Conservation (phyloP, 1,140 invertebrate species). For the Sinonovacula constricta region DNA sequence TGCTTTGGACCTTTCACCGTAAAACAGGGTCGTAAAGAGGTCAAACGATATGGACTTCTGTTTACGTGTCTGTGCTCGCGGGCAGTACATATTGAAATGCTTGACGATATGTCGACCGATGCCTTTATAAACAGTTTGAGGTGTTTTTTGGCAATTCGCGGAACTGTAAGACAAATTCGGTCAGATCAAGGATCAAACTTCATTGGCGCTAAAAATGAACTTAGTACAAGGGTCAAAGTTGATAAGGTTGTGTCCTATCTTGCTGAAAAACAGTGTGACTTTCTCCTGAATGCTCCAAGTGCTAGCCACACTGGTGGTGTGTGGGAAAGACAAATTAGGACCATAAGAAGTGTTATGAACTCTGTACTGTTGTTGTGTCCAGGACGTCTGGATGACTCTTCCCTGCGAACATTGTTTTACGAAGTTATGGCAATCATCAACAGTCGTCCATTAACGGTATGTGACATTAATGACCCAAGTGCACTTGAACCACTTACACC, state of each 20-base stretch:
- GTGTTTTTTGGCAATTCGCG: conserved; percentile 18
- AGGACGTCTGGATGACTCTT: conserved; percentile 45
- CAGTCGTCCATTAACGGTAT: conserved; percentile 34
- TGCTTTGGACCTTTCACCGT: conserved; percentile 25
- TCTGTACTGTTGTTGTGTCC: conserved; percentile 14
- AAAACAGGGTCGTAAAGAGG: conserved; percentile 4
- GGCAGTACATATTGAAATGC: conserved; percentile 57
- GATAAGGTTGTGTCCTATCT: conserved; percentile 17
- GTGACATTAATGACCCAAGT: conserved; percentile 39
- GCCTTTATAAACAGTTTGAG: conserved; percentile 1
- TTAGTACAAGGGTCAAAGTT: neutral
- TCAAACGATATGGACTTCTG: conserved; percentile 1
- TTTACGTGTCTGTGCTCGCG: conserved; percentile 1
- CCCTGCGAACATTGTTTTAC: conserved; percentile 43
- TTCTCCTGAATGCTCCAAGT: conserved; percentile 47
- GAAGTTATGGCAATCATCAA: conserved; percentile 47
- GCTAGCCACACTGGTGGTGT: conserved; percentile 56
- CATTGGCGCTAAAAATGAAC: conserved; percentile 57
- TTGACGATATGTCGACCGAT: conserved; percentile 3
- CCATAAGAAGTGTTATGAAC: conserved; percentile 46
- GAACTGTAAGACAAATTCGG: conserved; percentile 38
- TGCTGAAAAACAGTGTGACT: conserved; percentile 36
- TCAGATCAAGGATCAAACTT: conserved; percentile 78
- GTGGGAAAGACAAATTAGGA: conserved; percentile 54
- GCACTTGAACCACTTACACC: conserved; percentile 49